Conservation (phyloP, 2,888 invertebrate genomes). For the Tetrapedia diversipes region DNA sequence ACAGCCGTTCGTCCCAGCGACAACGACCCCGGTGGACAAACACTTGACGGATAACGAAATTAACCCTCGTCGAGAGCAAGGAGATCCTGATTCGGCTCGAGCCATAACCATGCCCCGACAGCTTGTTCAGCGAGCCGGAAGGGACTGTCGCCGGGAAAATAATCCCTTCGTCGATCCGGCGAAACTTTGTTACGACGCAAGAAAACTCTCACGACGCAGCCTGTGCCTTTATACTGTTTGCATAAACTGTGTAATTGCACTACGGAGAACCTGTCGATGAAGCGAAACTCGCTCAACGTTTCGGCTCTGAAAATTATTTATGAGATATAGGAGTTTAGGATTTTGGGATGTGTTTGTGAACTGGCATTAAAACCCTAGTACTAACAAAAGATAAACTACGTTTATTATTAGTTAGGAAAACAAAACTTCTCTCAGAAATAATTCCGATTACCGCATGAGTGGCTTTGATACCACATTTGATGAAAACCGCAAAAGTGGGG, state of each 20-base stretch:
- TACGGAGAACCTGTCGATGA: background rate
- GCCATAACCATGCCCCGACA: conserved; percentile 39
- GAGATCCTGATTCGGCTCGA: conserved; percentile 52
- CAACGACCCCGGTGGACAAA: conserved; percentile 52
- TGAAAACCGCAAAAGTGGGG: too few species aligned
- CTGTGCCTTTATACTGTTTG: background rate
- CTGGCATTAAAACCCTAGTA: too few species aligned
- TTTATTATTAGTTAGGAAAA: too few species aligned
- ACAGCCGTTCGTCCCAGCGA: conserved; percentile 30
- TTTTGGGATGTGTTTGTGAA: too few species aligned
- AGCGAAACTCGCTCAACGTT: background rate
- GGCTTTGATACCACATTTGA: too few species aligned
- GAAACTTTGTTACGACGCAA: conserved; percentile 50
- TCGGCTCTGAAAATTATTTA: too few species aligned
- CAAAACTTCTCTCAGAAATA: too few species aligned
- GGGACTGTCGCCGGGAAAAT: conserved; percentile 35
- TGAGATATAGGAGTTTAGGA: too few species aligned
- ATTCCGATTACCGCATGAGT: too few species aligned
- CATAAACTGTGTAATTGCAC: conserved; percentile 13
- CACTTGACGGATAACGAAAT: conserved; percentile 60
- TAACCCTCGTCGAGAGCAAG: conserved; percentile 55
- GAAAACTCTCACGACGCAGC: conserved; percentile 14
- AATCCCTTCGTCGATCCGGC: conserved; percentile 29
- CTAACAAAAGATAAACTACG: too few species aligned
- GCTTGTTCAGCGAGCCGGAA: conserved; percentile 47